Evolutionary conservation across 2,888 invertebrate species (phyloP).

Genomic region (Orchesellides sinensis): DNA sequence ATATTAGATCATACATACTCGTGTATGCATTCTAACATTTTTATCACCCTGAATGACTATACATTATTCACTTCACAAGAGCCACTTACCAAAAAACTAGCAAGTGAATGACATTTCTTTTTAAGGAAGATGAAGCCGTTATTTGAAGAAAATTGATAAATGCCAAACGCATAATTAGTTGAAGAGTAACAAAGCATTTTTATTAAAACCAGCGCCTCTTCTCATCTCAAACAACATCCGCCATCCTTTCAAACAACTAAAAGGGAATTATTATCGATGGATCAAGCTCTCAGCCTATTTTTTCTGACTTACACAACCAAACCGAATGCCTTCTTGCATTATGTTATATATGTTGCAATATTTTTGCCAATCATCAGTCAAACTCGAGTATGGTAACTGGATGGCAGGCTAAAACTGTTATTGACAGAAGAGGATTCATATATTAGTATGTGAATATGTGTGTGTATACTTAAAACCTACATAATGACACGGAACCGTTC

Average conservation of each 20-base stretch:
- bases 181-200: not conserved
- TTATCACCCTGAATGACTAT: not conserved
- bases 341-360: not conserved
- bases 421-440: not conserved
- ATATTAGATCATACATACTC: not conserved
- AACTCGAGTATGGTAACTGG: slow-evolving; percentile 14
- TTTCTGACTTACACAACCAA: not conserved
- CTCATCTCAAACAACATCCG: not conserved
- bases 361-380: slow-evolving; percentile 30
- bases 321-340: not conserved
- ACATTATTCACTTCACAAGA: not conserved
- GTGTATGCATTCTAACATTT: not conserved
- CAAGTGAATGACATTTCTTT: slow-evolving; percentile 18
- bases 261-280: not conserved
- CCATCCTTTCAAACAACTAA: too few relatives aligned
- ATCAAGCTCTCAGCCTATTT: not conserved
- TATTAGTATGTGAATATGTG: slow-evolving; percentile 1
- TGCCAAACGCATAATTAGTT: not conserved
- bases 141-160: slow-evolving; percentile 27
- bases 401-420: slow-evolving; percentile 16
- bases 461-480: not conserved
- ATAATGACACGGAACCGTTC: not conserved
- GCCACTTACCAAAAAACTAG: not conserved
- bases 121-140: slow-evolving; percentile 17
- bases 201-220: not conserved